Percentiles rank a stretch among this genome's conserved stretches.
Conservation (phyloP, 23 tunicate genomes). For the Ascidia mentula region DNA sequence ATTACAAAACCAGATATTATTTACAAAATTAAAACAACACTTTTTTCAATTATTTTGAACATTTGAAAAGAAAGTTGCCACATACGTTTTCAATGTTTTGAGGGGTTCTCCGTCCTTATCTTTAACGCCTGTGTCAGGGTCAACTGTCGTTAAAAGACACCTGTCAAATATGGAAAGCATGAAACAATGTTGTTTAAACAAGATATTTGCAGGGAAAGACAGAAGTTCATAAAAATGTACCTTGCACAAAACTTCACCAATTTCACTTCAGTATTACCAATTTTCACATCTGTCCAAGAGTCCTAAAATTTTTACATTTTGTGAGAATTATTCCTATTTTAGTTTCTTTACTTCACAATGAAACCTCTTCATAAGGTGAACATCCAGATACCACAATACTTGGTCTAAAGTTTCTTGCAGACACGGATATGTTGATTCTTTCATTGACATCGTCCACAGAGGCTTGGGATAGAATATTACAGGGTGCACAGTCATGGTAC, state of each 20-base stretch:
- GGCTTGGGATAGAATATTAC: constrained; percentile 58
- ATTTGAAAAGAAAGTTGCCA: not conserved
- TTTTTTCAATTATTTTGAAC: not conserved
- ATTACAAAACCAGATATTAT: not conserved
- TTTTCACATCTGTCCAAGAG: constrained; percentile 30
- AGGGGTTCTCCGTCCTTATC: constrained; percentile 37
- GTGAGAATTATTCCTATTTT: no score
- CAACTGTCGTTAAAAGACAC: constrained; percentile 69
- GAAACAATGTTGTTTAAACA: no score
- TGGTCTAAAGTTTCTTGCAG: constrained; percentile 47
- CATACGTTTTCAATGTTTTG: constrained; percentile 30
- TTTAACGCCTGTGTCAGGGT: constrained; percentile 51
- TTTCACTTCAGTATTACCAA: constrained; percentile 31
- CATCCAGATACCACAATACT: constrained; percentile 55
- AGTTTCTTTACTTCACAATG: no score
- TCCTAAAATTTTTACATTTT: constrained; percentile 10
- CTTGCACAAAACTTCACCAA: constrained; percentile 5
- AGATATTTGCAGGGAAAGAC: no score
- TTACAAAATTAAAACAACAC: not conserved
- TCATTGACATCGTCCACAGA: constrained; percentile 45
- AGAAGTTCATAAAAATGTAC: not conserved
- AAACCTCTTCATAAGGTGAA: constrained; percentile 56
- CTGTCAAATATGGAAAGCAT: not conserved
- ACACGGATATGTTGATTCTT: constrained; percentile 20
- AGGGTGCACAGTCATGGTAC: constrained; percentile 62